phyloP scores from a whole-genome alignment of 2,113 vertebrate species.

The Grammomys surdaster region DNA sequence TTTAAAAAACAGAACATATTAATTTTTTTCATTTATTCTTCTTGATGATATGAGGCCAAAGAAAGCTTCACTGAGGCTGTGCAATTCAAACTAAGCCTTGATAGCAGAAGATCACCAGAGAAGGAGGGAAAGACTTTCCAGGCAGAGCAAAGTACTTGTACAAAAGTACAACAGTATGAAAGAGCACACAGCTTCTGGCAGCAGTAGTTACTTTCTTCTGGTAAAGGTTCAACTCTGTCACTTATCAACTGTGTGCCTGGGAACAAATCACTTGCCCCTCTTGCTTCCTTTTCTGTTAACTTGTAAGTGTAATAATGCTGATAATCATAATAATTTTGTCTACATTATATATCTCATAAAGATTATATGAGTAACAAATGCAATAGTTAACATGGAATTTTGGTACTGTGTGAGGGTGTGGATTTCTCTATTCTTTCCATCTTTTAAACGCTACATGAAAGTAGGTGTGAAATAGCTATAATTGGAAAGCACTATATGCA shows the following conservation, averaged over 20 bases:
- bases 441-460: conserved; percentile 32
- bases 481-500: conserved; percentile 24
- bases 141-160: conserved; percentile 8
- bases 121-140: neutral
- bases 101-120: conserved; percentile 21
- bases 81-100: conserved; percentile 13
- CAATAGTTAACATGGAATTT: conserved; percentile 39
- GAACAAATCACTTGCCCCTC: neutral
- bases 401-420: neutral
- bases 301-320: neutral
- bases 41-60: neutral
- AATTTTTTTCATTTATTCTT: neutral
- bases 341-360: conserved; percentile 24
- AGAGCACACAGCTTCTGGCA: conserved; percentile 23
- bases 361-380: conserved; percentile 7
- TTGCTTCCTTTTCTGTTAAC: conserved; percentile 38
- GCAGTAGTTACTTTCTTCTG: conserved; percentile 30
- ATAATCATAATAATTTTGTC: conserved; percentile 7
- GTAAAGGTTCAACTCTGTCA: conserved; percentile 36
- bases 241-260: neutral
- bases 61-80: neutral
- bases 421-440: conserved; percentile 35
- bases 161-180: conserved; percentile 13
- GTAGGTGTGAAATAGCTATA: conserved; percentile 14
- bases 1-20: neutral